A percentile compares a stretch with the other conserved stretches of the same genome.
Conservation (phyloP, 1,140 invertebrate species). For the Eciton burchellii region DNA sequence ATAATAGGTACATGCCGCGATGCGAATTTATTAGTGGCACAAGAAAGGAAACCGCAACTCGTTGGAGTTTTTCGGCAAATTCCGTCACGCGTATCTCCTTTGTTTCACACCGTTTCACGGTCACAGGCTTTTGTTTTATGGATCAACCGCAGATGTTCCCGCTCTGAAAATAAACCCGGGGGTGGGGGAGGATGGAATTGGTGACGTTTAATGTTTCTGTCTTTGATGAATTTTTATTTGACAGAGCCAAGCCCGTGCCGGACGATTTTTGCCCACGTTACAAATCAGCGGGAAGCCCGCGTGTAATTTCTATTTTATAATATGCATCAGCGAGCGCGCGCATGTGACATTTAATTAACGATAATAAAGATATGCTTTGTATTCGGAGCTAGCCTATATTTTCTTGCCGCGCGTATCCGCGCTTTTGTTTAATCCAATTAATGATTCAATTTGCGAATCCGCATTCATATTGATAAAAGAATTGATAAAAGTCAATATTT, state of each 20-base stretch:
- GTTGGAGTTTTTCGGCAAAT: conserved; percentile 47
- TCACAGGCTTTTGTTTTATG: conserved; percentile 52
- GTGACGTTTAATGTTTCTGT: conserved; percentile 57
- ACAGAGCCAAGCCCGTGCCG: conserved; percentile 36
- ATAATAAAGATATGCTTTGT: conserved; percentile 19
- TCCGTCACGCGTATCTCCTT: conserved; percentile 23
- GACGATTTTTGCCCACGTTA: conserved; percentile 30
- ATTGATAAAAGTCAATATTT: conserved; percentile 3
- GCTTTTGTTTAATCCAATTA: background rate
- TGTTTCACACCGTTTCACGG: conserved; percentile 51
- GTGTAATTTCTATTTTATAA: conserved; percentile 3
- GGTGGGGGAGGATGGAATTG: too few species aligned
- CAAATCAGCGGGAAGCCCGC: background rate
- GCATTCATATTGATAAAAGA: conserved; percentile 1
- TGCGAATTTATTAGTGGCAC: background rate
- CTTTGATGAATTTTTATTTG: conserved; percentile 60
- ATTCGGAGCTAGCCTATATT: background rate
- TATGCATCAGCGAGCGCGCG: too few species aligned
- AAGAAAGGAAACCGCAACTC: conserved; percentile 38
- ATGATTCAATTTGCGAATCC: background rate
- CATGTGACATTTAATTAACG: conserved; percentile 10
- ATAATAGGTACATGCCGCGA: conserved; percentile 11
- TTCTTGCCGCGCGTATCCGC: background rate
- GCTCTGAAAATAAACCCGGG: conserved; percentile 31
- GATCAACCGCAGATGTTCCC: conserved; percentile 55